Percentiles rank a stretch among this genome's conserved stretches.
phyloP scores from a whole-genome alignment of 2,888 invertebrate genomes.

The Sepioteuthis lessoniana region DNA sequence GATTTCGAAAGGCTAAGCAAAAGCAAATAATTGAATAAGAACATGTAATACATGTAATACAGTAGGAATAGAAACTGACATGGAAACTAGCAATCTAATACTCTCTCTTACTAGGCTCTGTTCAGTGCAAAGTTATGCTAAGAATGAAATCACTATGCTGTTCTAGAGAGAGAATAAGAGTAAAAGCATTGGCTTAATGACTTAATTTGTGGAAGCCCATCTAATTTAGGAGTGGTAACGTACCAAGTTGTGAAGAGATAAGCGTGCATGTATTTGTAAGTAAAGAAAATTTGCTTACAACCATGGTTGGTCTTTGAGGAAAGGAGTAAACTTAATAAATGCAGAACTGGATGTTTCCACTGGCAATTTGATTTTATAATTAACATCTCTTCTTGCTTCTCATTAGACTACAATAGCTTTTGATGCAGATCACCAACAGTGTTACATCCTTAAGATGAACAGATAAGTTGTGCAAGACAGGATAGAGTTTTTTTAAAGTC shows the following conservation, averaged over 20 bases:
- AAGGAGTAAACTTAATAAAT: background rate
- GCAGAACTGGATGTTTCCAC: background rate
- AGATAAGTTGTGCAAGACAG: background rate
- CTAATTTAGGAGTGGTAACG: background rate
- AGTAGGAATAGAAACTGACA: too few relatives aligned
- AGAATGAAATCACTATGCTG: background rate
- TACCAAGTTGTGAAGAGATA: background rate
- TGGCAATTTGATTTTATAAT: constrained; percentile 33
- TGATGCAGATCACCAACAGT: background rate
- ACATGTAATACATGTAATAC: too few relatives aligned
- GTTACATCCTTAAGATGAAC: background rate
- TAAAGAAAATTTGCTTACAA: constrained; percentile 33
- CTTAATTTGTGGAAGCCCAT: background rate
- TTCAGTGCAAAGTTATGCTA: background rate
- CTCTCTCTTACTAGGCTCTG: background rate
- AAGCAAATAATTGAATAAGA: too few relatives aligned
- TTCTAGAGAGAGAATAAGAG: background rate
- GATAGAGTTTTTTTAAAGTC: background rate
- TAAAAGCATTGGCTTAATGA: background rate
- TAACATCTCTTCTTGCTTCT: background rate
- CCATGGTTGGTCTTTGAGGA: constrained; percentile 8
- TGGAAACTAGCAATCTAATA: background rate
- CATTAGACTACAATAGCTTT: background rate
- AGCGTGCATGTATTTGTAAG: background rate
- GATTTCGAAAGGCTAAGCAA: too few relatives aligned